Conservation (phyloP, 1,140 invertebrate genomes). For the Octopus sinensis region DNA sequence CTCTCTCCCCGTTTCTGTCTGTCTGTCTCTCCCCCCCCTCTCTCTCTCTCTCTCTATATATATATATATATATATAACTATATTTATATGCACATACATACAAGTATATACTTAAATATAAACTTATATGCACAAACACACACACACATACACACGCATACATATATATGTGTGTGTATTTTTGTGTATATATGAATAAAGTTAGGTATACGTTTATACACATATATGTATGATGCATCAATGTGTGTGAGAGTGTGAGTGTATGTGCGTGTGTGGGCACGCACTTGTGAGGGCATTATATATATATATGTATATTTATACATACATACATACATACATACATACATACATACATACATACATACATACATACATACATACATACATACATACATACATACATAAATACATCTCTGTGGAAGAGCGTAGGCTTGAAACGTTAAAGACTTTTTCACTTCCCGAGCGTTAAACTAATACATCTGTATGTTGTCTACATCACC, state of each 20-base stretch:
- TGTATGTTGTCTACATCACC: no score
- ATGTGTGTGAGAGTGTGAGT: not conserved
- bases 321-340: not conserved
- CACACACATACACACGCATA: not conserved
- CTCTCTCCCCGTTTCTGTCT: no score
- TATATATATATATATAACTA: not conserved
- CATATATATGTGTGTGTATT: not conserved
- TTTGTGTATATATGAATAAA: not conserved
- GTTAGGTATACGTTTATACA: not conserved
- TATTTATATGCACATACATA: slow-evolving; percentile 12
- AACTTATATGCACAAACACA: slow-evolving; percentile 6
- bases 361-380: not conserved
- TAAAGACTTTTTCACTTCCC: no score
- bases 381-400: not conserved
- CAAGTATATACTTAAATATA: not conserved
- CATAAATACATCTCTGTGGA: no score
- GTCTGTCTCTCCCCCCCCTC: no score
- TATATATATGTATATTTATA: not conserved
- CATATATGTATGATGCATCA: not conserved
- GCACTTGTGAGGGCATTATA: not conserved
- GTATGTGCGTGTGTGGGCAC: not conserved
- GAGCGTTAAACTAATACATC: no score
- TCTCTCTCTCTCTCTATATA: not conserved
- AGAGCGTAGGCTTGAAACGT: no score
- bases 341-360: not conserved